A percentile compares a stretch with the other conserved stretches of the same genome.
phyloP scores from a whole-genome alignment of 2,113 vertebrate species.

The Nanorana parkeri region DNA sequence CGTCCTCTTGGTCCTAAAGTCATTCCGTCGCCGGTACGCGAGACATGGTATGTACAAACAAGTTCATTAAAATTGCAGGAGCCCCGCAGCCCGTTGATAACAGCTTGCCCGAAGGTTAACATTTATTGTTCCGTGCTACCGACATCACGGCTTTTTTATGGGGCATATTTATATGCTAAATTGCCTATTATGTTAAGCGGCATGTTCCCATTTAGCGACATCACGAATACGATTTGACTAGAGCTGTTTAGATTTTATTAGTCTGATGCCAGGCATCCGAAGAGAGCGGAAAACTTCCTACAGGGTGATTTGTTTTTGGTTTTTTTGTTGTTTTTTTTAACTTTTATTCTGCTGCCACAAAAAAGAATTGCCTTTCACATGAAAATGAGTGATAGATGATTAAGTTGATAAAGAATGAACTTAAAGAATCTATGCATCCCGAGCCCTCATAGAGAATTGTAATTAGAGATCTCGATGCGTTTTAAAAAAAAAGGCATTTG shows the following conservation, averaged over 20 bases:
- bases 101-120: constrained; percentile 77
- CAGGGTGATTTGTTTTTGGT: constrained; percentile 60
- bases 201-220: constrained; percentile 73
- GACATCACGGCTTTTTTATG: constrained; percentile 74
- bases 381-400: constrained; percentile 39
- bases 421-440: constrained; percentile 3
- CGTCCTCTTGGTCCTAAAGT: constrained; percentile 48
- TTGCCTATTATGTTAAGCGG: constrained; percentile 76
- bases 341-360: constrained; percentile 25
- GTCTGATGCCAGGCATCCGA: constrained; percentile 65
- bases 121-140: constrained; percentile 74
- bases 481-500: no score
- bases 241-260: constrained; percentile 76
- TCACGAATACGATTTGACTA: constrained; percentile 76
- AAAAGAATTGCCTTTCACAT: constrained; percentile 47
- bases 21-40: constrained; percentile 56
- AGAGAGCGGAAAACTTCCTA: constrained; percentile 65
- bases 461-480: not conserved
- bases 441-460: not conserved
- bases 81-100: constrained; percentile 73
- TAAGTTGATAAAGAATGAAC: constrained; percentile 50
- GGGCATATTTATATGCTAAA: constrained; percentile 78
- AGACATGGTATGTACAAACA: constrained; percentile 69
- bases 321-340: constrained; percentile 43
- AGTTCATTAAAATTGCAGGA: constrained; percentile 74